These are phyloP conservation scores for Ectemnius cavifrons DNA, from an alignment of 2,888 invertebrate species.

Conservation along the genomic window DNA sequence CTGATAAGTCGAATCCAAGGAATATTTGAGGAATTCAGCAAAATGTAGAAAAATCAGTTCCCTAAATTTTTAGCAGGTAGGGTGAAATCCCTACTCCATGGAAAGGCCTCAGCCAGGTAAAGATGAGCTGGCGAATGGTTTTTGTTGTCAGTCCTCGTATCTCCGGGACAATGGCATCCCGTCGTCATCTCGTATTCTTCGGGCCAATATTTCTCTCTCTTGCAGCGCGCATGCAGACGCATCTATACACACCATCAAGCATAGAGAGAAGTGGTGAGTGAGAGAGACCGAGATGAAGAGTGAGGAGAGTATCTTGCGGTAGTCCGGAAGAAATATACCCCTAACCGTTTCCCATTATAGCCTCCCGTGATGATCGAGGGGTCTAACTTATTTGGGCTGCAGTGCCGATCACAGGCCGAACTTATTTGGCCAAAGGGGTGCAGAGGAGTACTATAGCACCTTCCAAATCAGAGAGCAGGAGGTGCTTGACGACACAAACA, in stretches of 20 bases:
- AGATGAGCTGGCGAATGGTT: slow-evolving; percentile 60
- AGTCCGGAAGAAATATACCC: slow-evolving; percentile 71
- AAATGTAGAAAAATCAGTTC: too few species aligned
- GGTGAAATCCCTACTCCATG: slow-evolving; percentile 34
- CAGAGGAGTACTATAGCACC: slow-evolving; percentile 56
- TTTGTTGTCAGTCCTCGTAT: slow-evolving; percentile 70
- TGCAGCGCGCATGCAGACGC: slow-evolving; percentile 22
- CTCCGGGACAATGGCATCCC: slow-evolving; percentile 67
- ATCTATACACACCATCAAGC: slow-evolving; percentile 3
- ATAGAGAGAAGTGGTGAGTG: background rate
- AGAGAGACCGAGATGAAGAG: slow-evolving; percentile 1
- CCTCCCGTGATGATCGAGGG: slow-evolving; percentile 59
- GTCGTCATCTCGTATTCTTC: slow-evolving; percentile 60
- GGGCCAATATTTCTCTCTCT: slow-evolving; percentile 55
- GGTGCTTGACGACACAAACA: slow-evolving; percentile 46
- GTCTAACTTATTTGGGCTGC: slow-evolving; percentile 56
- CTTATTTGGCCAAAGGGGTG: slow-evolving; percentile 66
- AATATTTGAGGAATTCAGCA: too few species aligned
- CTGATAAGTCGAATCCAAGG: too few species aligned
- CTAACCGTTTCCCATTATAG: slow-evolving; percentile 74
- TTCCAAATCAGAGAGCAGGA: slow-evolving; percentile 45
- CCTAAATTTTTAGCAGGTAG: too few species aligned
- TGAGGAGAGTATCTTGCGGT: slow-evolving; percentile 45
- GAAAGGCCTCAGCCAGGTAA: slow-evolving; percentile 52
- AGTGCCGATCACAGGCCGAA: slow-evolving; percentile 64